Conservation (phyloP, 2,797 vertebrate genomes). For the Pseudochirops cupreus region DNA sequence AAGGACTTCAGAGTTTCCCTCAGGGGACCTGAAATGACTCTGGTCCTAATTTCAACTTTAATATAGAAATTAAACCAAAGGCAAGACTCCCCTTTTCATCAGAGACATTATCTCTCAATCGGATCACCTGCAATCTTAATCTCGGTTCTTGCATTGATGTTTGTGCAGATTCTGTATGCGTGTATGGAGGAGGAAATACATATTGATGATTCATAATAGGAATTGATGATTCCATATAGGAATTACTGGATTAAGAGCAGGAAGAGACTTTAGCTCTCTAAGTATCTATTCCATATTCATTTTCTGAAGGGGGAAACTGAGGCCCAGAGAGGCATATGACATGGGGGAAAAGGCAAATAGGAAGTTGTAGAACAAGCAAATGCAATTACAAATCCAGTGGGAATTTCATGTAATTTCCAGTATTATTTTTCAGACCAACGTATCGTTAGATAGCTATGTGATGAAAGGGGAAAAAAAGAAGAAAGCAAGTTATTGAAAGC, state of each 20-base stretch:
- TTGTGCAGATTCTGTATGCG: not conserved
- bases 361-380: not conserved
- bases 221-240: not conserved
- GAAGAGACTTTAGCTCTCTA: not conserved
- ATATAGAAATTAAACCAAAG: not conserved
- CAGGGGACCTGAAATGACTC: not conserved
- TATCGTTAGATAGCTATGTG: not conserved
- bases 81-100: not conserved
- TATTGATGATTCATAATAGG: not conserved
- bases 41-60: slow-evolving; percentile 46
- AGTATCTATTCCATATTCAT: not conserved
- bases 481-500: not conserved
- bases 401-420: not conserved
- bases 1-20: slow-evolving; percentile 8
- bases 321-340: not conserved
- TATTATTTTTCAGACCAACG: not conserved
- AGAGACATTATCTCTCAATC: not conserved
- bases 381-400: not conserved
- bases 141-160: not conserved
- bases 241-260: not conserved
- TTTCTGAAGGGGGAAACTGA: not conserved
- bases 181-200: not conserved
- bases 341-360: not conserved
- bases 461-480: not conserved
- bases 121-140: not conserved